Percentiles rank a stretch among this genome's conserved stretches.
These are phyloP conservation scores for Oxycera nigricornis DNA, from an alignment of 2,888 invertebrate species.

Conservation along the genomic window DNA sequence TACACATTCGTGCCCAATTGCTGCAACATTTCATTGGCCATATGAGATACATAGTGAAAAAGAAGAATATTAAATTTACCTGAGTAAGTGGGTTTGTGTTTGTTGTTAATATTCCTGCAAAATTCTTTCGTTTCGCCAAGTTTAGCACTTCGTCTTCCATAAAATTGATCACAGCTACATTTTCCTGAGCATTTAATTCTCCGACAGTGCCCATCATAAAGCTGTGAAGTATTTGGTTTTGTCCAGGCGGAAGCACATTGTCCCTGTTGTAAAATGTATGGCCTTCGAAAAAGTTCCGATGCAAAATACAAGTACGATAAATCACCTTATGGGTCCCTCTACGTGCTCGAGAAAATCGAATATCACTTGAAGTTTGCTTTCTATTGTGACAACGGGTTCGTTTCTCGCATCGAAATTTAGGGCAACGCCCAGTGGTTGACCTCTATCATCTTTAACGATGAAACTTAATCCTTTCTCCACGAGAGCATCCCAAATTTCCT, in stretches of 20 bases:
- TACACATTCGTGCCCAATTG: slow-evolving; percentile 83
- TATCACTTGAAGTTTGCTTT: slow-evolving; percentile 73
- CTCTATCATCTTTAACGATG: slow-evolving; percentile 67
- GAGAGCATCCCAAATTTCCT: slow-evolving; percentile 73
- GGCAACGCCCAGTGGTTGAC: slow-evolving; percentile 71
- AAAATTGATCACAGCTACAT: slow-evolving; percentile 78
- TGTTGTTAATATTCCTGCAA: slow-evolving; percentile 81
- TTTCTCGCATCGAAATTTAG: slow-evolving; percentile 83
- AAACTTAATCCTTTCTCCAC: slow-evolving; percentile 78
- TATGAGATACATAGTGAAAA: too few species aligned
- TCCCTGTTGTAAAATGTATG: slow-evolving; percentile 64
- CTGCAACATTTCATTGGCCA: too few species aligned
- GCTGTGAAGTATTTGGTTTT: slow-evolving; percentile 77
- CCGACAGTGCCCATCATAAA: slow-evolving; percentile 88
- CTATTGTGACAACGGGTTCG: slow-evolving; percentile 76
- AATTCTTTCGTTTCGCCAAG: slow-evolving; percentile 71
- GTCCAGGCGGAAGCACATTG: slow-evolving; percentile 68
- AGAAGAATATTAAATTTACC: slow-evolving; percentile 65
- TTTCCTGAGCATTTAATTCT: slow-evolving; percentile 72
- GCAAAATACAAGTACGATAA: not conserved
- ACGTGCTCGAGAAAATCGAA: slow-evolving; percentile 81
- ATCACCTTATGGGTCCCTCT: slow-evolving; percentile 75
- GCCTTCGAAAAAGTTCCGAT: too few species aligned
- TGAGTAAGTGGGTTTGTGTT: slow-evolving; percentile 89
- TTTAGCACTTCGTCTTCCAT: slow-evolving; percentile 79